These are phyloP conservation scores for Carapus acus DNA, from an alignment of 2,797 vertebrate genomes.

Conservation along the genomic window DNA sequence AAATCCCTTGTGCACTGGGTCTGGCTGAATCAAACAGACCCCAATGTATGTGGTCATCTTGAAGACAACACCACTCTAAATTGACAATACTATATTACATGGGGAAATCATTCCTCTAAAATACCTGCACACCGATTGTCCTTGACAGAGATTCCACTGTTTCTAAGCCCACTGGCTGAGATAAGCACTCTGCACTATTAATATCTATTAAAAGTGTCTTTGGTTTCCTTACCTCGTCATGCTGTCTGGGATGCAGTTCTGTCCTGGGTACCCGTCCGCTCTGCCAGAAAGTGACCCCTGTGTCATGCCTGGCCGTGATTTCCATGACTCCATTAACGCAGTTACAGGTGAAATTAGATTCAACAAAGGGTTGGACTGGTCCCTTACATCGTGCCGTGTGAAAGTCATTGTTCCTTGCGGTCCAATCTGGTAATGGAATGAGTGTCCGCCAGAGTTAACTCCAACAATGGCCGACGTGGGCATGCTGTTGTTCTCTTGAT, in stretches of 20 bases:
- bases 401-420: slow-evolving; percentile 97
- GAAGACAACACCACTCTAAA: slow-evolving; percentile 18
- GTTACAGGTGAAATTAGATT: slow-evolving; percentile 93
- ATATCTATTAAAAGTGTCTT: slow-evolving; percentile 1
- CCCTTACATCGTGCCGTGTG: slow-evolving; percentile 86
- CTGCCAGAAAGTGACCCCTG: slow-evolving; percentile 78
- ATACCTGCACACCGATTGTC: neutral
- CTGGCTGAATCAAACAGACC: slow-evolving; percentile 33
- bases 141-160: neutral
- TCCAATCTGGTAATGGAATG: slow-evolving; percentile 99
- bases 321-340: slow-evolving; percentile 95
- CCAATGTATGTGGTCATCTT: slow-evolving; percentile 29
- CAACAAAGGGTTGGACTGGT: slow-evolving; percentile 92
- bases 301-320: slow-evolving; percentile 77
- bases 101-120: neutral
- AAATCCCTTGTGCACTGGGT: slow-evolving; percentile 42
- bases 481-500: slow-evolving; percentile 85
- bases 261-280: slow-evolving; percentile 88
- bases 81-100: slow-evolving; percentile 5
- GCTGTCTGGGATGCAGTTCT: slow-evolving; percentile 91
- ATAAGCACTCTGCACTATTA: neutral
- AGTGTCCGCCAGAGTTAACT: slow-evolving; percentile 97
- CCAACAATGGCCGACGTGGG: slow-evolving; percentile 94
- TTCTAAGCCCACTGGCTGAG: neutral
- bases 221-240: slow-evolving; percentile 76